Evolutionary conservation across 2,797 vertebrate species (phyloP), one percentile per base, ranked within the genome.

Genomic region (Tokudaia tokunoshimensis): DNA sequence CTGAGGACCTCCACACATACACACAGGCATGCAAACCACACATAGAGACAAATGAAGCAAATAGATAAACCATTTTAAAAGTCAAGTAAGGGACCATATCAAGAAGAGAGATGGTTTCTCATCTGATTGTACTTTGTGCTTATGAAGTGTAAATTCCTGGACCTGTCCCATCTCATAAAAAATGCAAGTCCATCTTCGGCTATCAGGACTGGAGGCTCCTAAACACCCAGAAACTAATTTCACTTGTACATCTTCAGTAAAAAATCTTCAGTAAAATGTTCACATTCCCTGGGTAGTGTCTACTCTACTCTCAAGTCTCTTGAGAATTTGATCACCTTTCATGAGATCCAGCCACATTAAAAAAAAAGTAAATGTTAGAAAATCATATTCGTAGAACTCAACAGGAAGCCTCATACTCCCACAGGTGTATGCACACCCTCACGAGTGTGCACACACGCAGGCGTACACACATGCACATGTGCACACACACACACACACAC

Each of bases 181-280:
- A 2, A 96, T 52, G 93, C 91, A 95, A 94, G 97, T 96, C 91
- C 91, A 97, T 98, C 97, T 97, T 91, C 92, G 57, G 70, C 89
- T 94, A 97, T 96, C 97, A 97, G 96, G 91, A 89, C 72, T 63
- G 76, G 17, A 44, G 19, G 26, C 20, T 65, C 59, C 79, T 52
- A 82, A 93, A 81, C n/a, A 83, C 61, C 14, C 19, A 34, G 20
- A 95, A 22, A 8, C 72, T 79, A 50, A 44, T 47, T 34, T 94
- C 67, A 47, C 1, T n/a, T 34, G 31, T 12, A 29, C 20, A 47
- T 70, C 70, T 94, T 67, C 34, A n/a, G 34, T 9, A 59, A 59
- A 59, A 59, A 96, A 67, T 81, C 93, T 89, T 80, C 76, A 22
- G 14, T 52, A 24, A 76, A 61, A 37, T 63, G 86, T 74, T 63